Base-by-base conservation (phyloP, 2,113 vertebrate species). In the Seriola aureovittata region DNA sequence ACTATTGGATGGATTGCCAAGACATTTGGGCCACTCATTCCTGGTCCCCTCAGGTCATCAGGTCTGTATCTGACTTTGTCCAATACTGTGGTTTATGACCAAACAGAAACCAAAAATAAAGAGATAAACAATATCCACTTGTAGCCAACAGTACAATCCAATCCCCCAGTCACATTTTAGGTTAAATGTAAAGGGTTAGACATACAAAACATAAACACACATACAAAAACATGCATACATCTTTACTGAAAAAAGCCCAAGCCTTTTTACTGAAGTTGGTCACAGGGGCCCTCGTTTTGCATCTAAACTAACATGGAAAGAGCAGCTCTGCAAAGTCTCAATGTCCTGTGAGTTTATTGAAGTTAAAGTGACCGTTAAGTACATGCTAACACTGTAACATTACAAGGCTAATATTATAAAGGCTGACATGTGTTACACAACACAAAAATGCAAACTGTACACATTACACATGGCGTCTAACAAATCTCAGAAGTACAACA, bases 401-500 rank as follows among this genome's bases (percentile, higher is more conserved):
- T 59, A 29, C 29, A 54, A 44, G 9, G 38, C 34, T 59, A 64
- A 65, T 38, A 48, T 42, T 12, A 58, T 63, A 12, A 0, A 11
- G 4, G 3, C 5, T 50, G 46, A 38, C 8, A 38, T 21, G 2
- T 63, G 8, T 10, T 38, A 55, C 21, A 70, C 67, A 17, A 65
- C 6, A 48, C n/a, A 57, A 57, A 59, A 34, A 68, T 8, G 7
- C 4, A 58, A 69, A 59, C 14, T 5, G 9, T 16, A 38, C 21
- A 38, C n/a, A 29, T 23, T 36, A 32, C 32, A 64, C 17, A 67
- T 29, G 9, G 1, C 57, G 36, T 66, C 5, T 32, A 50, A 52
- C 14, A 46, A 23, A 48, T 64, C 16, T 59, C 29, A 68, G 36
- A 58, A 58, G 9, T 17, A 52, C 55, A 69, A 59, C 63, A 67